Evolutionary conservation across 1,140 invertebrate genomes (phyloP), one percentile per base, ranked within the genome.

Genomic region (Archivesica marissinica): DNA sequence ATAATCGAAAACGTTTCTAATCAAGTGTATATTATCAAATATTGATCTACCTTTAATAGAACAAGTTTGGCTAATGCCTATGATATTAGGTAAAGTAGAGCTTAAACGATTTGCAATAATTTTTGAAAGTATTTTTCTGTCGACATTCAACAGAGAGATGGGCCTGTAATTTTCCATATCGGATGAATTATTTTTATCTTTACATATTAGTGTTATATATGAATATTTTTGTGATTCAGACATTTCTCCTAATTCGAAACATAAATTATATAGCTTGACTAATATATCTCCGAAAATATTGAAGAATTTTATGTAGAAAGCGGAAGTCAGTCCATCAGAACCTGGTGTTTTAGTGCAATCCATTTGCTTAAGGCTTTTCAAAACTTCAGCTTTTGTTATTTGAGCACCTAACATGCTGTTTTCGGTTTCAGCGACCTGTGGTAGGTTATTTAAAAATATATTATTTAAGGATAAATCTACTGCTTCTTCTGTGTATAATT

Each of bases 291-390:
- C 83, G 25, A 89, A 61, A 1, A 86, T 23, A 74, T 86, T 50
- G n/a, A 25, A 75, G 81, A 80, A 89, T 89, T n/a, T 35, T 39
- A 15, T 84, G 77, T 90, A 89, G 75, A 89, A 87, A 25, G 86
- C 74, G 59, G 84, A 86, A 28, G 79, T 66, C 2, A 90, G 35
- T 2, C 89, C 87, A 77, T 89, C 89, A 25, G 20, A 38, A 25
- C 86, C 89, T 7, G 88, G 89, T 33, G 79, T 20, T 74, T 44
- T 44, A 17, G 41, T 44, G 17, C 7, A 44, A 17, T 44, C 41
- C 41, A 44, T 44, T 44, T 44, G 7, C 41, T 44, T 44, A 0
- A 90, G n/a, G 15, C 84, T 66, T 6, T 15, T 13, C 13, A 30
- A 25, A 35, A 86, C 70, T 54, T 90, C 86, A 0, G 68, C 44